A percentile compares a stretch with the other conserved stretches of the same genome.
These are phyloP conservation scores for Nasonia longicornis DNA, from an alignment of 1,140 invertebrate genomes.

Conservation along the genomic window DNA sequence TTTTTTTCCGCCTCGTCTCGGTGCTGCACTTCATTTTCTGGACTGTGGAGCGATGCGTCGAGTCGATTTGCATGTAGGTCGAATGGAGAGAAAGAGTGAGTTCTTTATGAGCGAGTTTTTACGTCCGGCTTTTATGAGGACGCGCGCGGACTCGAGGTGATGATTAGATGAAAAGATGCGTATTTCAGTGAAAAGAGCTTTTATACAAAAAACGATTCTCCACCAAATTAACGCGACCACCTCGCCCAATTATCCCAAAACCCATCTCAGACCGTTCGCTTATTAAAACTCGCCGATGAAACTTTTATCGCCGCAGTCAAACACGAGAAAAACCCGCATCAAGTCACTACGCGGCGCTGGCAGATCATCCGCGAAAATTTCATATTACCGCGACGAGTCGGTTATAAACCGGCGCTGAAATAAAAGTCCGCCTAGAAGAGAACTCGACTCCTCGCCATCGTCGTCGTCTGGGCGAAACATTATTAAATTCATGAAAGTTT, in stretches of 20 bases:
- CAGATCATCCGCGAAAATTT: neutral
- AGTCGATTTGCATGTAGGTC: conserved; percentile 2
- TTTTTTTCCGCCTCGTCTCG: neutral
- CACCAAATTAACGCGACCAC: too few species aligned
- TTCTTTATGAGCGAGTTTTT: neutral
- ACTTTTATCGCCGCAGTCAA: too few species aligned
- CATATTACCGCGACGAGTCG: neutral
- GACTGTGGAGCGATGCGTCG: neutral
- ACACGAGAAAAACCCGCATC: too few species aligned
- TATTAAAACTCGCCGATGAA: too few species aligned
- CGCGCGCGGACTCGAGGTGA: neutral
- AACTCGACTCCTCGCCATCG: neutral
- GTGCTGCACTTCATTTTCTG: neutral
- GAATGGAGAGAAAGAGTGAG: neutral
- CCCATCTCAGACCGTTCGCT: too few species aligned
- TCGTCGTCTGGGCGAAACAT: neutral
- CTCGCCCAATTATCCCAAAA: too few species aligned
- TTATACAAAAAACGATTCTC: too few species aligned
- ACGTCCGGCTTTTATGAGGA: neutral
- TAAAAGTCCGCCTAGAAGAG: neutral
- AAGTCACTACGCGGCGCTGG: too few species aligned
- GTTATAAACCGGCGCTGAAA: neutral
- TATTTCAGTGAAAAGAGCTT: too few species aligned
- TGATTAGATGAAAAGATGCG: too few species aligned
- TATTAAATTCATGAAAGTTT: neutral